Evolutionary conservation across 2,113 vertebrate species (phyloP), one percentile per base, ranked within the genome.

Genomic region (Tenebrosternarchus preto): DNA sequence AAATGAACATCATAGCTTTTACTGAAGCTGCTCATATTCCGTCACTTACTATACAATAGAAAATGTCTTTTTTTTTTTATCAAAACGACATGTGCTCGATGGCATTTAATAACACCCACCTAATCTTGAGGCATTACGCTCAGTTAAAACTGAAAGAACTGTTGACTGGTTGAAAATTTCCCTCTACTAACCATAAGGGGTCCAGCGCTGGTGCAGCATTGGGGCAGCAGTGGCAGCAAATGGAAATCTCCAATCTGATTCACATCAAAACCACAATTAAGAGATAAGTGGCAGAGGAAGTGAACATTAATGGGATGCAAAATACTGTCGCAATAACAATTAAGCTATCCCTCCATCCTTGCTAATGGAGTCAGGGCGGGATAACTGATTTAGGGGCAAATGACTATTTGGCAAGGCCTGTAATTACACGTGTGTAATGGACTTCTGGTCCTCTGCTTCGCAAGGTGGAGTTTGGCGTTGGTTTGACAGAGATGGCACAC

Each of bases 221-320:
- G 82, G 27, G 29, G 27, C 61, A 9, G 27, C 61, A 9, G 57
- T 81, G 77, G n/a, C 29, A 22, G 71, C 76, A 86, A 93, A 91
- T 81, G 82, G 87, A 91, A 89, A 87, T 85, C 84, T 90, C 83
- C 78, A 71, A 90, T 89, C 69, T 29, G 87, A 91, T 81, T 86
- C 87, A 78, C 81, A 91, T 89, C 83, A 88, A 87, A 89, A 91
- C 84, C 82, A 90, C 90, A 88, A 92, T 92, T 92, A 91, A 85
- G 76, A 86, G 87, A 91, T 91, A 89, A 88, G 83, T 84, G 76
- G 85, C 77, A 88, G 84, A 86, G 80, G 91, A 92, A 76, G 75
- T 60, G 80, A 83, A 85, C 83, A 82, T 76, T n/a, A 87, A 90
- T 88, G 84, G 73, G 89, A 91, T 87, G 74, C 83, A 86, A 87